Evolutionary conservation across 2,888 invertebrate genomes (phyloP), one percentile per base, ranked within the genome.

Genomic region (Lithodes maja): DNA sequence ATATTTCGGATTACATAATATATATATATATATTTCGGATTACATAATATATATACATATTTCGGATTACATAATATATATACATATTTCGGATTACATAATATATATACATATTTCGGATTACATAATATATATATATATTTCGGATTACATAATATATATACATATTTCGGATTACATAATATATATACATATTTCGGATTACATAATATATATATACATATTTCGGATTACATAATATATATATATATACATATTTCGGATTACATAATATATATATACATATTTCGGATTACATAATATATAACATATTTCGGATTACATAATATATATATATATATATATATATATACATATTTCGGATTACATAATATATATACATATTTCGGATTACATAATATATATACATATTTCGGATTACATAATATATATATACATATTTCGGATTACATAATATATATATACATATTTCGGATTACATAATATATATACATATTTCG

Each of bases 371-470:
- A 74, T 74, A n/a, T n/a, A 74, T 15, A 74, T 74, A 74, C n/a
- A 74, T n/a, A 74, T 3, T 17, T 9, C 3, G 2, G 3, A 74
- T 74, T n/a, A 74, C 15, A 74, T 74, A n/a, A n/a, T 74, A n/a
- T 74, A 74, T n/a, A 74, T 74, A 17, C n/a, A 17, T 17, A 74
- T n/a, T 9, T 74, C 3, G 3, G 3, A 9, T 9, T 74, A 74
- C n/a, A 74, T n/a, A n/a, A n/a, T 74, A 74, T 74, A 74, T 74
- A 74, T 74, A 74, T 74, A 74, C n/a, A n/a, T n/a, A n/a, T n/a
- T n/a, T n/a, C n/a, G n/a, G n/a, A n/a, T n/a, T 74, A 74, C n/a
- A 74, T 74, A n/a, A 74, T 74, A 74, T 74, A 74, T 74, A 74
- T 74, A 74, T 74, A 74, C n/a, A 74, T 74, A 74, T 74, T 9